Conservation (phyloP, 2,888 invertebrate genomes). For the Portevinia maculata region DNA sequence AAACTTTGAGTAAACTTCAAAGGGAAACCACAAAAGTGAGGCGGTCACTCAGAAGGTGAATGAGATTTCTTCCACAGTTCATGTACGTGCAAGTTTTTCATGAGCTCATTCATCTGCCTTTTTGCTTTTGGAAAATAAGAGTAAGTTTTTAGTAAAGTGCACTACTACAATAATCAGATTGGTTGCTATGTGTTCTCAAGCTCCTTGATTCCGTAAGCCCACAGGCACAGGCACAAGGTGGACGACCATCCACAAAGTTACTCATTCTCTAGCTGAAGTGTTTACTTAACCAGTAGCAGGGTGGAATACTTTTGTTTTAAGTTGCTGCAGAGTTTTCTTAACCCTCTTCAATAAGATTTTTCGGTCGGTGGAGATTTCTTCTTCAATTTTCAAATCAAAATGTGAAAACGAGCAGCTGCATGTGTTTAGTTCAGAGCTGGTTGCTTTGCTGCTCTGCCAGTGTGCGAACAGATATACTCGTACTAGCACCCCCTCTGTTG, state of each 20-base stretch:
- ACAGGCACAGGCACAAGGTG: neutral
- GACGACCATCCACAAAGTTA: slow-evolving; percentile 7
- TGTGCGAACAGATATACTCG: neutral
- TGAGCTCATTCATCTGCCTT: slow-evolving; percentile 4
- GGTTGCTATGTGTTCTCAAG: slow-evolving; percentile 49
- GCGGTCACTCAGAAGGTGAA: slow-evolving; percentile 34
- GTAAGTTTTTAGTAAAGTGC: neutral
- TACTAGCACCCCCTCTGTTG: neutral
- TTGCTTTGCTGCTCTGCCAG: neutral
- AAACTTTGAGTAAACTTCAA: slow-evolving; percentile 52
- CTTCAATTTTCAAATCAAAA: neutral
- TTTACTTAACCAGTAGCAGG: slow-evolving; percentile 45
- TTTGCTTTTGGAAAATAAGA: slow-evolving; percentile 15
- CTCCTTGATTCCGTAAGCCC: slow-evolving; percentile 9
- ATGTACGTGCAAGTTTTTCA: slow-evolving; percentile 12
- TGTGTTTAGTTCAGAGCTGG: neutral
- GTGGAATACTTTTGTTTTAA: slow-evolving; percentile 40
- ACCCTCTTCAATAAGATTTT: slow-evolving; percentile 25
- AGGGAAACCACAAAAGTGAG: slow-evolving; percentile 44
- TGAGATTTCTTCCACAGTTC: slow-evolving; percentile 36
- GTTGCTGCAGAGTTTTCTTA: slow-evolving; percentile 33
- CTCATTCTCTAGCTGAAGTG: slow-evolving; percentile 33
- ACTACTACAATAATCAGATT: slow-evolving; percentile 42
- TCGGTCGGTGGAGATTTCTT: slow-evolving; percentile 12
- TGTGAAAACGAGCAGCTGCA: neutral